Evolutionary conservation across 2,888 invertebrate genomes (phyloP).

Genomic region (Globia sparganii): DNA sequence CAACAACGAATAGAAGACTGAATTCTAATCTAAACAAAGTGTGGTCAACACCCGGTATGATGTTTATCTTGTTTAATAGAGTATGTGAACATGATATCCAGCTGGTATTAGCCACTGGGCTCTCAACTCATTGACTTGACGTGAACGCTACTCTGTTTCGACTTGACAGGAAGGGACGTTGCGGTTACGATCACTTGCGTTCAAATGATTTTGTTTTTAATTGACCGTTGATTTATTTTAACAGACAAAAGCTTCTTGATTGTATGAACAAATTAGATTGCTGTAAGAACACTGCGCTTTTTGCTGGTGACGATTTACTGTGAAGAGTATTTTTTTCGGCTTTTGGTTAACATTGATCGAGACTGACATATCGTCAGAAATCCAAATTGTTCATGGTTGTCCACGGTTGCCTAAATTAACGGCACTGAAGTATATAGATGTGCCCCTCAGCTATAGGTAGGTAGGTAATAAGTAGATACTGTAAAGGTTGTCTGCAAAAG

Average conservation of each 20-base stretch:
- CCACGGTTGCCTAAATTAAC: background rate
- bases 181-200: constrained; percentile 65
- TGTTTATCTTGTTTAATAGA: constrained; percentile 80
- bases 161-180: constrained; percentile 70
- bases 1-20: constrained; percentile 47
- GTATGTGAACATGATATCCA: constrained; percentile 84
- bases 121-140: constrained; percentile 78
- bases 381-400: background rate
- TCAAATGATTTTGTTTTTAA: constrained; percentile 65
- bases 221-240: constrained; percentile 57
- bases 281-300: constrained; percentile 27
- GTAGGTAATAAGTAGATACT: background rate
- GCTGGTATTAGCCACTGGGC: constrained; percentile 73
- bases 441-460: background rate
- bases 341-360: constrained; percentile 3
- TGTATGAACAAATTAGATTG: constrained; percentile 39
- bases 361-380: constrained; percentile 19
- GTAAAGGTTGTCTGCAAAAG: background rate
- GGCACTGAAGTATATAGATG: background rate
- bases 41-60: constrained; percentile 77
- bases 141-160: constrained; percentile 68
- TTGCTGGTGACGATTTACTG: constrained; percentile 14
- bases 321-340: background rate
- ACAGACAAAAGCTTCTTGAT: constrained; percentile 49
- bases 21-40: constrained; percentile 67